A percentile compares a stretch with the other conserved stretches of the same genome.
Conservation (phyloP, 1,140 invertebrate species). For the Pinna nobilis region DNA sequence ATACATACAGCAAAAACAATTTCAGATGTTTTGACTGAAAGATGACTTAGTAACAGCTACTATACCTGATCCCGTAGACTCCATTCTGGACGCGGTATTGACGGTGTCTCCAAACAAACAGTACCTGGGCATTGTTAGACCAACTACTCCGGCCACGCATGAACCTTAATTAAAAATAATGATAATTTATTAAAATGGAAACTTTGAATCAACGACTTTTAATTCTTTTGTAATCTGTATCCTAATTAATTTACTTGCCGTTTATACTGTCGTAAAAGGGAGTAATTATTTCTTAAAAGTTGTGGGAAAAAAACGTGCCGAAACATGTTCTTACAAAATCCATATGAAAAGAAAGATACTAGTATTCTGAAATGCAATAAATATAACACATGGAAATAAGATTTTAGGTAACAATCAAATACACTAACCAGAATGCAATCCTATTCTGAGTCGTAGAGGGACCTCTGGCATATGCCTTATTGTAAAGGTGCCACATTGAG, state of each 20-base stretch:
- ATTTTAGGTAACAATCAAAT: background rate
- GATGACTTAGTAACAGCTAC: background rate
- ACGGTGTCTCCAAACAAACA: conserved; percentile 79
- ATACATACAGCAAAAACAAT: too few relatives aligned
- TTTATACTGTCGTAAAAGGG: too few relatives aligned
- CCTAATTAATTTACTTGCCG: too few relatives aligned
- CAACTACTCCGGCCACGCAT: conserved; percentile 92
- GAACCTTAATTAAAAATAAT: conserved; percentile 75
- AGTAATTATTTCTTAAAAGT: too few relatives aligned
- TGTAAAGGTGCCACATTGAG: conserved; percentile 89
- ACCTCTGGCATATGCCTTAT: conserved; percentile 90
- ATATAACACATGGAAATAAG: background rate
- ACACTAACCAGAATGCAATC: conserved; percentile 87
- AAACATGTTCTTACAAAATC: background rate
- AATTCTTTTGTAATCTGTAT: too few relatives aligned
- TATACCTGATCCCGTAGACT: conserved; percentile 34
- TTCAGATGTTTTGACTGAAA: too few relatives aligned
- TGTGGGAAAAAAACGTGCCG: background rate
- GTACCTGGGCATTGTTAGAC: conserved; percentile 91
- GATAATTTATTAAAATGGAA: background rate
- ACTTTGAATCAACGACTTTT: too few relatives aligned
- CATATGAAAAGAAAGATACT: background rate
- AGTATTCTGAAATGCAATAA: background rate
- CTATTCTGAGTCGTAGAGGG: conserved; percentile 92
- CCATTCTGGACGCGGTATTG: conserved; percentile 46